Conservation (phyloP, 35 echinoderm and acorn worm genomes). For the Strongylocentrotus purpuratus region DNA sequence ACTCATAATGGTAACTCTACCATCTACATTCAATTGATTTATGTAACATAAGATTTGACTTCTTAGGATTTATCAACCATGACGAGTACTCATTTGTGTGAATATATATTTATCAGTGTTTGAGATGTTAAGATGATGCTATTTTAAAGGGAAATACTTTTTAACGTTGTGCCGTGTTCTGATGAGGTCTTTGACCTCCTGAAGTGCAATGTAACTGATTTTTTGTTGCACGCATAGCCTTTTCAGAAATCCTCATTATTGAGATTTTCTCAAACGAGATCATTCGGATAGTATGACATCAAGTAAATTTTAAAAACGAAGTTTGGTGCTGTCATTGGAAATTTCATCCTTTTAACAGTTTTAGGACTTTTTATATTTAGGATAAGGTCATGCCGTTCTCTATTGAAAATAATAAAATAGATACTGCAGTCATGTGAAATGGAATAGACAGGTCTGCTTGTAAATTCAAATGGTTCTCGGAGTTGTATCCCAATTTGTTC, state of each 20-base stretch:
- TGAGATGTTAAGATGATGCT: background rate
- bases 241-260: background rate
- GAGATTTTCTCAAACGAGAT: background rate
- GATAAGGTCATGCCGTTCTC: too few species aligned
- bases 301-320: background rate
- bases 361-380: too few species aligned
- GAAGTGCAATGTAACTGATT: background rate
- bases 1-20: conserved; percentile 30
- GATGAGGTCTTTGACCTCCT: background rate
- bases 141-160: background rate
- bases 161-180: background rate
- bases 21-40: background rate
- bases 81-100: conserved; percentile 9
- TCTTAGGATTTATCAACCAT: background rate
- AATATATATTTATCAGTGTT: conserved; percentile 20
- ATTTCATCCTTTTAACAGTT: too few species aligned
- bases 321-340: background rate
- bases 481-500: too few species aligned
- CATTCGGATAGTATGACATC: background rate
- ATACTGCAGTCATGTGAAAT: too few species aligned
- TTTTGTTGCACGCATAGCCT: background rate
- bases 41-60: background rate
- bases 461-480: too few species aligned
- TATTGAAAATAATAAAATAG: too few species aligned
- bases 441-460: too few species aligned